phyloP scores from a whole-genome alignment of 2,888 invertebrate species.

The Cataglyphis altisquamis region DNA sequence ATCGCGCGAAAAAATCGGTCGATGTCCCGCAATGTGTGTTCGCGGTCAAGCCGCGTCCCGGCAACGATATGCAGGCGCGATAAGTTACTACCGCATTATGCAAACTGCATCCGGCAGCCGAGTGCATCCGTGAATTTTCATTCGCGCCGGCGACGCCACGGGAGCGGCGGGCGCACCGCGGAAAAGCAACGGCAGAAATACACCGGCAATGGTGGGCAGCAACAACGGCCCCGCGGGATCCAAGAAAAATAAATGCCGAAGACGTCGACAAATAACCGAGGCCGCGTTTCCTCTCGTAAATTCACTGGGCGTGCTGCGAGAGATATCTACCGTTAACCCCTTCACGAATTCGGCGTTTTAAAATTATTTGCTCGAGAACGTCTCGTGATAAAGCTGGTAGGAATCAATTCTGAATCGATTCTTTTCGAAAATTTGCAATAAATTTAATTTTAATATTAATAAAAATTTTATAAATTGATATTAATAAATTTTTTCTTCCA shows the following conservation, averaged over 20 bases:
- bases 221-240: constrained; percentile 4
- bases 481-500: background rate
- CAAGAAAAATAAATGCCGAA: constrained; percentile 54
- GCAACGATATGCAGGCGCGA: constrained; percentile 56
- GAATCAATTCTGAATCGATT: background rate
- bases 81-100: constrained; percentile 59
- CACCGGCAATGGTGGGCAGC: constrained; percentile 3
- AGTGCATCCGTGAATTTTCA: constrained; percentile 56
- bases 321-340: constrained; percentile 46
- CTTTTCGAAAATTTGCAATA: background rate
- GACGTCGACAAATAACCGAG: constrained; percentile 48
- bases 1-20: constrained; percentile 54
- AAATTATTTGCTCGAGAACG: constrained; percentile 11
- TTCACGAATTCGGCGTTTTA: constrained; percentile 34
- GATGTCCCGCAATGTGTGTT: constrained; percentile 53
- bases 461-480: background rate
- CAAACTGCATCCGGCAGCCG: constrained; percentile 57
- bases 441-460: background rate
- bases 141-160: constrained; percentile 31
- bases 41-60: constrained; percentile 51
- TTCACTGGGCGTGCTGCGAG: constrained; percentile 40
- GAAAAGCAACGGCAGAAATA: constrained; percentile 54
- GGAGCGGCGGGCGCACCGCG: constrained; percentile 32
- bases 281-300: constrained; percentile 50
- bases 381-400: background rate